Evolutionary conservation across 2,888 invertebrate genomes (phyloP), one percentile per base, ranked within the genome.

Genomic region (Schizotus pectinicornis): DNA sequence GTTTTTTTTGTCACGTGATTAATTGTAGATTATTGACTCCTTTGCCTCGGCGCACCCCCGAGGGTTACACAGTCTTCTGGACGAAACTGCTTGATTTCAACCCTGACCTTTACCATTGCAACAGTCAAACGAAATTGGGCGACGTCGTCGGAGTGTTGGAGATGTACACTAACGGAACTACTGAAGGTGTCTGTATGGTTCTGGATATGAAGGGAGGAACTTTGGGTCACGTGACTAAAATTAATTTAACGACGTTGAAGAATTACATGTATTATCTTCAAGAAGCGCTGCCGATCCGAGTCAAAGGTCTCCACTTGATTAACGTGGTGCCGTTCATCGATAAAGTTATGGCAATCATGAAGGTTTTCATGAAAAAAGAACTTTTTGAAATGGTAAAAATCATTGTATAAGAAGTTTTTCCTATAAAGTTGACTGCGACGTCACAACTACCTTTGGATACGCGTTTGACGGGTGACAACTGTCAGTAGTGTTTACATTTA

Each of bases 201-300:
- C 80, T 89, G 12, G 89, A 91, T 74, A 81, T 89, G 75, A 82
- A 84, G 33, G 83, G 84, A 0, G 79, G 86, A 6, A 78, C 81
- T 0, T 76, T 91, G 12, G 84, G 85, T 0, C 91, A 91, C 68
- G 76, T 89, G 2, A 81, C 86, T 2, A 83, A 84, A 66, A 76
- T 90, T 0, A 88, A 85, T 54, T 74, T 89, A 0, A 79, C 86
- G 63, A 82, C 85, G 1, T 76, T 89, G 61, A 89, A 88, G 66
- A 89, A 89, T 73, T 87, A 86, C 64, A 79, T 90, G 6, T 85
- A 82, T 64, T 91, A 85, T 69, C 73, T 91, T 35, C 89, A 89
- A 77, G 83, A 83, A 64, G 84, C 76, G 2, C 71, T 81, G 63
- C 83, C 83, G 0, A 80, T 84, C 0, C 77, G 83, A 59, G 68